Evolutionary conservation across 2,888 invertebrate genomes (phyloP).

Genomic region (Ochlodes sylvanus): DNA sequence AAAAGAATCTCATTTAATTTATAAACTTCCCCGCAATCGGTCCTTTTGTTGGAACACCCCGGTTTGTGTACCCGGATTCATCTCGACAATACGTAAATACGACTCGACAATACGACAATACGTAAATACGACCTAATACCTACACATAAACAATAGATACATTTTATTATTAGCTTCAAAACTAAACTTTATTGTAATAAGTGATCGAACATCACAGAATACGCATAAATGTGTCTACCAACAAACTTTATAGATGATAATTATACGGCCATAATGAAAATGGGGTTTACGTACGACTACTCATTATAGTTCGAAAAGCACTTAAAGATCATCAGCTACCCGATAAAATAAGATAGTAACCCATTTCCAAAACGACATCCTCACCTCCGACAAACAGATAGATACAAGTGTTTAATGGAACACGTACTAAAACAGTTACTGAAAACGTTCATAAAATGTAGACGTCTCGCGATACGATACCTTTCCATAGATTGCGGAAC

Average conservation of each 20-base stretch:
- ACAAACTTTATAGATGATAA: conserved; percentile 49
- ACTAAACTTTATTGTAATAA: conserved; percentile 28
- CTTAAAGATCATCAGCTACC: conserved; percentile 37
- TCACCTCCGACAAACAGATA: conserved; percentile 12
- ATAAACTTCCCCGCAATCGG: too few relatives aligned
- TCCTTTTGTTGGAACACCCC: too few relatives aligned
- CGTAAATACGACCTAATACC: too few relatives aligned
- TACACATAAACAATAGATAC: too few relatives aligned
- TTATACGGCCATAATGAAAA: conserved; percentile 43
- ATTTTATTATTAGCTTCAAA: too few relatives aligned
- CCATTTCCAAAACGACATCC: conserved; percentile 40
- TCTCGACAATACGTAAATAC: too few relatives aligned
- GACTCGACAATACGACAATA: too few relatives aligned
- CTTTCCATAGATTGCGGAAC: not conserved
- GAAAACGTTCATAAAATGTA: too few relatives aligned
- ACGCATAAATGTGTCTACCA: conserved; percentile 44
- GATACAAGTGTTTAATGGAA: conserved; percentile 24
- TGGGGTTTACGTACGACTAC: conserved; percentile 34
- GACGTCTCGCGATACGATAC: not conserved
- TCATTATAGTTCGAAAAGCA: conserved; percentile 40
- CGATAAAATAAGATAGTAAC: conserved; percentile 45
- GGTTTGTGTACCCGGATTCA: too few relatives aligned
- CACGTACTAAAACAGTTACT: not conserved
- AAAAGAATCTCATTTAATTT: too few relatives aligned
- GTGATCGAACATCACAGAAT: conserved; percentile 45